Base-by-base conservation (phyloP, 2,113 vertebrate species). In the Cepphus grylle region DNA sequence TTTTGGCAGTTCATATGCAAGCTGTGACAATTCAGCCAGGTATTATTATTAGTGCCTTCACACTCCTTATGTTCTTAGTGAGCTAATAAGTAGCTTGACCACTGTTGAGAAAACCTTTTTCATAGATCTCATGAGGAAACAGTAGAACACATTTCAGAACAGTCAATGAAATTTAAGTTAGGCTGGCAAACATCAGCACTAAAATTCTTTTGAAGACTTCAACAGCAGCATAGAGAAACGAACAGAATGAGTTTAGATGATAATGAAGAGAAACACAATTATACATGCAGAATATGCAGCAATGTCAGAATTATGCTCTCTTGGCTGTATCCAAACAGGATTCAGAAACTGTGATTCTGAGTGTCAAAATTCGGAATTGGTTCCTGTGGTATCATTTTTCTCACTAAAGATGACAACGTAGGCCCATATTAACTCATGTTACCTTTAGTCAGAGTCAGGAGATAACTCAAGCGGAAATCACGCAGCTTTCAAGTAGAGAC, bases 401-500 rank as follows among this genome's bases (percentile, higher is more conserved):
- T 79, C 22, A 45, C 26, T 43, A n/a, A 74, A 82, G 67, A 90
- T 40, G 36, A 30, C 38, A 50, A 49, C 16, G 23, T 5, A 85
- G 22, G n/a, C 25, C 5, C 32, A 52, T 55, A 62, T 55, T 89
- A 78, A 62, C 10, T 92, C 26, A 11, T 22, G 17, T 29, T 86
- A 27, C 32, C 45, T 81, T 84, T 49, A 81, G 15, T 50, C 29
- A 63, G 11, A 80, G n/a, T 79, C 15, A 74, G 27, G 38, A 69
- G 21, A 43, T 70, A n/a, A 74, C 34, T 89, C 38, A 67, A 63
- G 56, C n/a, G 56, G 81, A 79, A 87, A 79, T 62, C n/a, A n/a
- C 0, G 1, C 7, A 47, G 30, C 36, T 85, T 87, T 93, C 1
- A 1, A 38, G 27, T 66, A 36, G 30, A 49, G 14, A 7, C 13